These are phyloP conservation scores for Cervus canadensis DNA, from an alignment of 2,113 vertebrate genomes.

Conservation along the genomic window DNA sequence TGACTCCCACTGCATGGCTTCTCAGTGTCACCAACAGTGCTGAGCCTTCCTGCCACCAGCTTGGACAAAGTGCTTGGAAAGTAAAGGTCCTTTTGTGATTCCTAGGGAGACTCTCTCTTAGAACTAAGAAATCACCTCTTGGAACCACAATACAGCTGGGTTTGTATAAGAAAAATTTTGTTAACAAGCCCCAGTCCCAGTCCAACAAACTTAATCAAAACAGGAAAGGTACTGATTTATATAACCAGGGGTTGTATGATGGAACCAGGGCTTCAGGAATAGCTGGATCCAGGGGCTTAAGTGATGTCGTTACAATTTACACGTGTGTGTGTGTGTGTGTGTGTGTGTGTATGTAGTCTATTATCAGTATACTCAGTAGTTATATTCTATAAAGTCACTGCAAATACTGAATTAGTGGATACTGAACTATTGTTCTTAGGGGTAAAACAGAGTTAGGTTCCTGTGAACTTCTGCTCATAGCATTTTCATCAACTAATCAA, in stretches of 20 bases:
- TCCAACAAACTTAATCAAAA: not conserved
- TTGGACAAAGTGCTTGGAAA: not conserved
- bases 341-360: not conserved
- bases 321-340: not conserved
- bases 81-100: no score
- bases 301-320: not conserved
- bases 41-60: not conserved
- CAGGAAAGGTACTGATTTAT: not conserved
- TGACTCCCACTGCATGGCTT: accelerated
- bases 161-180: not conserved
- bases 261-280: not conserved
- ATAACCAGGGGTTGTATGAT: no score
- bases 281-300: not conserved
- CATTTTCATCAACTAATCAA: not conserved
- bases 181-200: not conserved
- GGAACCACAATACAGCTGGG: accelerated
- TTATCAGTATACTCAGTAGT: not conserved
- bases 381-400: not conserved
- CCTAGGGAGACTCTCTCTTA: not conserved
- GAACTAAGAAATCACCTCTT: not conserved
- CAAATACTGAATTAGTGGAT: not conserved
- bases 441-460: not conserved
- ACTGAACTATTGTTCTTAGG: not conserved
- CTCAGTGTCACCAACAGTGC: accelerated
- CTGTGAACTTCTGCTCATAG: not conserved